Base-by-base conservation (phyloP, 92 coral and sea anemone species). In the Epizoanthus illoricatus region DNA sequence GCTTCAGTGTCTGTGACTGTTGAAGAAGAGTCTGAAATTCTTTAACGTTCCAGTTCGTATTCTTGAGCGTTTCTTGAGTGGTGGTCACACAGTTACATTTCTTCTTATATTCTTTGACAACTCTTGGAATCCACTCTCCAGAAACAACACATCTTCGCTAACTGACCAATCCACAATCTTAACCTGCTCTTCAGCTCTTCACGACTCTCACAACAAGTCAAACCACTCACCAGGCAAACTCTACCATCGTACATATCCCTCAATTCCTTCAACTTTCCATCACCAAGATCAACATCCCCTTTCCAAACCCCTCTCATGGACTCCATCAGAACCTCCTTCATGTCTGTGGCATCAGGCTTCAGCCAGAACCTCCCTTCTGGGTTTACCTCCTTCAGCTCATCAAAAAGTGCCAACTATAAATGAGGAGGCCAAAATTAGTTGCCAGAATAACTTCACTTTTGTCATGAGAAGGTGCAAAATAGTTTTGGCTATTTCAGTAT, bases 11-110 rank as follows among this genome's bases (percentile, higher is more conserved):
- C 17, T 61, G 87, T 59, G 63, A 65, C 59, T 73, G 81, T 62
- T 84, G 82, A 36, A 84, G 76, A 49, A 81, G 85, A 28, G 76
- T 81, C 47, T 79, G 85, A 41, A 65, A 81, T 33, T 81, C 76
- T 36, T 74, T 81, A 74, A 84, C 87, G 74, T 84, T 62, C 87
- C 87, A 84, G 65, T 84, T 84, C 66, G 81, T 54, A 55, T 84
- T 67, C 18, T 84, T 84, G 47, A 84, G 80, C n/a, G 87, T 84
- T 72, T 84, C 45, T 41, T 18, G 76, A 54, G 87, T 78, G 9
- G 91, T 80, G 36, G 55, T 80, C 54, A 13, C 58, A 19, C 18
- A 68, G 41, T 79, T 81, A 68, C 15, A 85, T 33, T 85, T 80
- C 20, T 65, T 71, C 58, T 67, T 85, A 64, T 85, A 85, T 6